phyloP scores from a whole-genome alignment of 2,113 vertebrate species.

The Turnix velox region DNA sequence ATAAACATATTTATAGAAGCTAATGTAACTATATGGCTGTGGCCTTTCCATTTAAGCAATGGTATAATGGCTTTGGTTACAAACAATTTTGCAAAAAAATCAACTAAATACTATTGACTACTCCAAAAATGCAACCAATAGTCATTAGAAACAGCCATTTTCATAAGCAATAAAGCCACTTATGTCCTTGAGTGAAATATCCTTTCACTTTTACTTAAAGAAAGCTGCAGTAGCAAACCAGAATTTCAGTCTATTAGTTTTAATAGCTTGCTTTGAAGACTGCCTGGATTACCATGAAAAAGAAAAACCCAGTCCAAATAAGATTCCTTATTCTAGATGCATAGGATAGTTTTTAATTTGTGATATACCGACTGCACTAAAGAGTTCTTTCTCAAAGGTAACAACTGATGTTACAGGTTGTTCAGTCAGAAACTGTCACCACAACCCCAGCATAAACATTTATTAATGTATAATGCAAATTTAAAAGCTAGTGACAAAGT shows the following conservation, averaged over 20 bases:
- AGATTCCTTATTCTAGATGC: not conserved
- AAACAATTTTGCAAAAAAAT: not conserved
- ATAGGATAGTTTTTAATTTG: not conserved
- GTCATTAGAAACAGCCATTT: not conserved
- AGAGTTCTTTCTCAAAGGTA: not conserved
- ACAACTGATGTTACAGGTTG: not conserved
- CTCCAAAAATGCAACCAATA: not conserved
- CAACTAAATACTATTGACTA: not conserved
- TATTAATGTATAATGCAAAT: not conserved
- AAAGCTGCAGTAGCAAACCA: not conserved
- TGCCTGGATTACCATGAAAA: not conserved
- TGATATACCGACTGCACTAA: not conserved
- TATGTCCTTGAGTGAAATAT: not conserved
- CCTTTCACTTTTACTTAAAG: not conserved
- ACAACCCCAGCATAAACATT: not conserved
- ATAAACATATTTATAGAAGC: constrained; percentile 30
- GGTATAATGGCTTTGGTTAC: not conserved
- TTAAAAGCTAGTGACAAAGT: not conserved
- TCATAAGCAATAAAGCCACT: not conserved
- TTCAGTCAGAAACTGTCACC: not conserved
- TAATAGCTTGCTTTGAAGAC: not conserved
- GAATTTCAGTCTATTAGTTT: too few species aligned
- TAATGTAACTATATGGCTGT: not conserved
- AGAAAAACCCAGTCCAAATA: not conserved
- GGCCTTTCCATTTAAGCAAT: not conserved